Evolutionary conservation across 2,888 invertebrate species (phyloP).

Genomic region (Patella caerulea): DNA sequence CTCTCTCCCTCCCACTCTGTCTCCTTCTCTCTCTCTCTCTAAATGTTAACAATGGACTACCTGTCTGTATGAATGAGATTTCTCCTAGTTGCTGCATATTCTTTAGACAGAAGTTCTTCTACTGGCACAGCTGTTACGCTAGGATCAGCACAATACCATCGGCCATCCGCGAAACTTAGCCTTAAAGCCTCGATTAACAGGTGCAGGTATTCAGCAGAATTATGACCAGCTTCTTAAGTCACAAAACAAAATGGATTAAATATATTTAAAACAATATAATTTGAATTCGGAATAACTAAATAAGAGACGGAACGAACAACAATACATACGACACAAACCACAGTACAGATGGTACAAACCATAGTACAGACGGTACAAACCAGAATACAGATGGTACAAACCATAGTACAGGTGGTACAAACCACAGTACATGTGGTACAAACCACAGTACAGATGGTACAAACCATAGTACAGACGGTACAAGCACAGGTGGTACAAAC

Average conservation of each 20-base stretch:
- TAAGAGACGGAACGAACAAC: too few species aligned
- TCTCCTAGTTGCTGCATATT: conserved; percentile 65
- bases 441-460: too few species aligned
- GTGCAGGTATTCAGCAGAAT: conserved; percentile 70
- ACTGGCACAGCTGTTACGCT: conserved; percentile 57
- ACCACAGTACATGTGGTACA: too few species aligned
- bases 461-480: too few species aligned
- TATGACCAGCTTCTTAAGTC: conserved; percentile 64
- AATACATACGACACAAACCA: too few species aligned
- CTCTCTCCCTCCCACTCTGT: too few species aligned
- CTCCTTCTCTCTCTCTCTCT: too few species aligned
- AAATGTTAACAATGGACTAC: conserved; percentile 22
- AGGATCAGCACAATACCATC: conserved; percentile 68
- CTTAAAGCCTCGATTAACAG: conserved; percentile 69
- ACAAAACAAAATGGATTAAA: conserved; percentile 20
- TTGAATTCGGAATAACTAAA: background rate
- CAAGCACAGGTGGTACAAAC: too few species aligned
- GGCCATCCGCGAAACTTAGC: conserved; percentile 69
- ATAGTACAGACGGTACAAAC: too few species aligned
- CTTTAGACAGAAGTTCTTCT: conserved; percentile 63
- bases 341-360: too few species aligned
- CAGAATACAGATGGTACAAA: too few species aligned
- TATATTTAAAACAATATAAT: conserved; percentile 12
- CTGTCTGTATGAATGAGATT: conserved; percentile 58
- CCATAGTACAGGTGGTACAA: too few species aligned